Conservation (phyloP, 2,797 vertebrate genomes). For the Arrhamphus sclerolepis region DNA sequence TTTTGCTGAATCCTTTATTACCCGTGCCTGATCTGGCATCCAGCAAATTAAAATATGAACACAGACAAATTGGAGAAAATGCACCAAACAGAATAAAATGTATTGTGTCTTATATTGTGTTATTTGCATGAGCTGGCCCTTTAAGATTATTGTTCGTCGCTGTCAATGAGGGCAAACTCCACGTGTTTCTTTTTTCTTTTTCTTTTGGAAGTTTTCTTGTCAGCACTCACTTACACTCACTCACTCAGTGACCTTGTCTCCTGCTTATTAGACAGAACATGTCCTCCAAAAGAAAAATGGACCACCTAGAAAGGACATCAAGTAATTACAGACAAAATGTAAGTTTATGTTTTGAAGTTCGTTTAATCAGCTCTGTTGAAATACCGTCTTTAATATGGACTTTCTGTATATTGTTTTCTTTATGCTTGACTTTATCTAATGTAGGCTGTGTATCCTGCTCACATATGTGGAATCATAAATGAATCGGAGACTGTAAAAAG, state of each 20-base stretch:
- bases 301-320: conserved; percentile 91
- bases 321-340: conserved; percentile 88
- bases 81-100: too few species aligned
- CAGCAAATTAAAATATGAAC: too few species aligned
- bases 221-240: too few species aligned
- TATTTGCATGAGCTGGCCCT: conserved; percentile 15
- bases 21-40: too few species aligned
- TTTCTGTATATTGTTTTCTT: neutral
- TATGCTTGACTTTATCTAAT: neutral
- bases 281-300: conserved; percentile 84
- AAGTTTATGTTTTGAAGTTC: conserved; percentile 53
- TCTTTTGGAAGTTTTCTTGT: neutral
- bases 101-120: neutral
- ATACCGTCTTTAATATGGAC: neutral
- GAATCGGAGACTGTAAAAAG: conserved; percentile 91
- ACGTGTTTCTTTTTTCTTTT: conserved; percentile 1
- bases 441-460: conserved; percentile 86
- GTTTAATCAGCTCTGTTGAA: too few species aligned
- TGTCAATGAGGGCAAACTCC: conserved; percentile 45
- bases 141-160: conserved; percentile 11
- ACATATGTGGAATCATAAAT: conserved; percentile 83
- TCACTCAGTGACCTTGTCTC: neutral
- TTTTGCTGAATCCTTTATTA: too few species aligned
- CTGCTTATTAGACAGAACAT: conserved; percentile 79
- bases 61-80: too few species aligned